A percentile compares a stretch with the other conserved stretches of the same genome.
Conservation (phyloP, 1,140 invertebrate species). For the Saxidomus purpurata region DNA sequence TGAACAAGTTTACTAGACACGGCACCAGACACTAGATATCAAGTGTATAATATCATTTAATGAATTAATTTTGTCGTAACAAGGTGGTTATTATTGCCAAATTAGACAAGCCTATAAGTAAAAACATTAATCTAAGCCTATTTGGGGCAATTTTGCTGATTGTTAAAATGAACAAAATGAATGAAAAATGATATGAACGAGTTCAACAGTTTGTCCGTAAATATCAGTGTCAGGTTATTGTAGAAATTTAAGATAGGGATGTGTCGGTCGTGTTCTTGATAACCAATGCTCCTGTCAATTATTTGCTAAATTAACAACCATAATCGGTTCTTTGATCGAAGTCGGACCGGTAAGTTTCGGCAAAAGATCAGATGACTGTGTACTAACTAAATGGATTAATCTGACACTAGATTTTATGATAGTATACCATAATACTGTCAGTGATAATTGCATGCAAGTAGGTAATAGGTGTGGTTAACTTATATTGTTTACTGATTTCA, state of each 20-base stretch:
- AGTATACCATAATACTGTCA: conserved; percentile 32
- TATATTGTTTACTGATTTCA: conserved; percentile 8
- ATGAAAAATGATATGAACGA: neutral
- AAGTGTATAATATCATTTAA: no score
- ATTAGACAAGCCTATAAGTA: no score
- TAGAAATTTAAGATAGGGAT: conserved; percentile 1
- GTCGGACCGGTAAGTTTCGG: conserved; percentile 30
- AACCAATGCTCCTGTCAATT: conserved; percentile 24
- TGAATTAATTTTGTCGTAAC: no score
- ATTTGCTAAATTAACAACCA: conserved; percentile 57
- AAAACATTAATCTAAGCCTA: neutral
- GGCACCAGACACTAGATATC: no score
- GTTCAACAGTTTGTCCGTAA: neutral
- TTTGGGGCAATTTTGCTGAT: neutral
- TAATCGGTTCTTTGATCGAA: conserved; percentile 48
- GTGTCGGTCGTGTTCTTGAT: conserved; percentile 12
- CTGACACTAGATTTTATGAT: conserved; percentile 18
- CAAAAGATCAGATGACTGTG: conserved; percentile 31
- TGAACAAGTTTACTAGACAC: no score
- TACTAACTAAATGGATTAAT: conserved; percentile 24
- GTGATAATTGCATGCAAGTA: conserved; percentile 38
- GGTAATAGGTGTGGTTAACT: conserved; percentile 34
- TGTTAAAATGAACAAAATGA: neutral
- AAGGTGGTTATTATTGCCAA: no score
- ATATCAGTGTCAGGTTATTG: neutral